A percentile compares a stretch with the other conserved stretches of the same genome.
These are phyloP conservation scores for Arizona elegans DNA, from an alignment of 2,113 vertebrate species.

Conservation along the genomic window DNA sequence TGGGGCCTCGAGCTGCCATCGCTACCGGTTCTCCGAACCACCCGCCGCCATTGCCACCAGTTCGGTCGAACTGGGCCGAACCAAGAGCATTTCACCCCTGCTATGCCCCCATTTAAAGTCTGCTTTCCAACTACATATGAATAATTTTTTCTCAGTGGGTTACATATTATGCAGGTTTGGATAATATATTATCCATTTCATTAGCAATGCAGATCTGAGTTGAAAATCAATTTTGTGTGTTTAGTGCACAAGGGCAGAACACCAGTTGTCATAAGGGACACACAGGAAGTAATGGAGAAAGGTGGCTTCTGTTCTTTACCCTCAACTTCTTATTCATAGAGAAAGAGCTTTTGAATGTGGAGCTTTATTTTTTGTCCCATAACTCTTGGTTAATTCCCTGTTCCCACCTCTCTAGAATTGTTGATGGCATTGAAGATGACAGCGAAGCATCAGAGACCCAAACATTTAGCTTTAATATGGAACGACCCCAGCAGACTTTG, in stretches of 20 bases:
- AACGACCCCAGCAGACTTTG: slow-evolving; percentile 44
- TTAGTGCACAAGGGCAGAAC: neutral
- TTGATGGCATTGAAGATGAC: slow-evolving; percentile 91
- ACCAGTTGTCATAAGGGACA: neutral
- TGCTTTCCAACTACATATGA: neutral
- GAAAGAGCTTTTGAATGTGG: neutral
- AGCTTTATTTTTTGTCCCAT: neutral
- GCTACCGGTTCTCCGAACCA: no score
- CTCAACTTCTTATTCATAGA: neutral
- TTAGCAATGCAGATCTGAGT: neutral
- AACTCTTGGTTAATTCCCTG: neutral
- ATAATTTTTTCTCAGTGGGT: neutral
- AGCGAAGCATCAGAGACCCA: slow-evolving; percentile 64
- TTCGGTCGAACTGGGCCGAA: no score
- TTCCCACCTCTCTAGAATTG: slow-evolving; percentile 72
- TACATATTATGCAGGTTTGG: neutral
- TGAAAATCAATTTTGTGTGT: neutral
- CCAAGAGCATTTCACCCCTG: no score
- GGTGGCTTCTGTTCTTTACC: neutral
- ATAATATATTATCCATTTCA: neutral
- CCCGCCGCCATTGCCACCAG: no score
- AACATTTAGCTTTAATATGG: slow-evolving; percentile 79
- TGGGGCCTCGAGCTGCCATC: no score
- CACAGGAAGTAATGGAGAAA: neutral
- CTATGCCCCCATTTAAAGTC: neutral